Conservation (phyloP, 2,797 vertebrate species). For the Oreortyx pictus region DNA sequence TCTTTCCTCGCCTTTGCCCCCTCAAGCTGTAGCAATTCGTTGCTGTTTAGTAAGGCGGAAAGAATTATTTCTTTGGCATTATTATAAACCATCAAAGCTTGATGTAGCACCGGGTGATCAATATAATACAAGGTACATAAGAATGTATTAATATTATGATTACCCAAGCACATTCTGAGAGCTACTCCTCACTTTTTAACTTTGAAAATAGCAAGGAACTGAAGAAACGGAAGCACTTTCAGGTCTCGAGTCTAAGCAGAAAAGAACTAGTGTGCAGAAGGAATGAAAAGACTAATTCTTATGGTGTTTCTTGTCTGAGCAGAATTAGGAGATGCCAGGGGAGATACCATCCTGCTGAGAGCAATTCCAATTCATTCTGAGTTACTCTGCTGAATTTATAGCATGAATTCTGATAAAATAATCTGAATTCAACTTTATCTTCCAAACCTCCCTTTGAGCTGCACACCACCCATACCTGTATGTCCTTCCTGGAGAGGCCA, state of each 20-base stretch:
- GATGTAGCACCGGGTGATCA: not conserved
- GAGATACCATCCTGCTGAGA: conserved; percentile 39
- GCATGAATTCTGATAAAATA: conserved; percentile 13
- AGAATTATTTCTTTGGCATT: not conserved
- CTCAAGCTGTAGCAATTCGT: not conserved
- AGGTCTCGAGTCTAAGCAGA: not conserved
- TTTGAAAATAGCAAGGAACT: conserved; percentile 3
- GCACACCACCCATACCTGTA: not conserved
- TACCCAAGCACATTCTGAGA: not conserved
- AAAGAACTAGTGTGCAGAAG: not conserved
- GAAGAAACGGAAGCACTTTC: not conserved
- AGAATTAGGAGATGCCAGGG: conserved; percentile 55
- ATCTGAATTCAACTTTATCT: conserved; percentile 39
- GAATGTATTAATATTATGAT: conserved; percentile 4
- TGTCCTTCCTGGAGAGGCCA: not conserved
- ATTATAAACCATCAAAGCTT: not conserved
- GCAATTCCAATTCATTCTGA: conserved; percentile 39
- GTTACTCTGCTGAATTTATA: conserved; percentile 31
- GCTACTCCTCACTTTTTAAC: not conserved
- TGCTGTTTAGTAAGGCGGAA: not conserved
- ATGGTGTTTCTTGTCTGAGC: not conserved
- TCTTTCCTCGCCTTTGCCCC: not conserved
- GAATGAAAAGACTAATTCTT: not conserved
- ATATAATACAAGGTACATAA: not conserved
- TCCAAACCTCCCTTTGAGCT: not conserved